Conservation (phyloP, 2,113 vertebrate genomes). For the Pseudorasbora parva region DNA sequence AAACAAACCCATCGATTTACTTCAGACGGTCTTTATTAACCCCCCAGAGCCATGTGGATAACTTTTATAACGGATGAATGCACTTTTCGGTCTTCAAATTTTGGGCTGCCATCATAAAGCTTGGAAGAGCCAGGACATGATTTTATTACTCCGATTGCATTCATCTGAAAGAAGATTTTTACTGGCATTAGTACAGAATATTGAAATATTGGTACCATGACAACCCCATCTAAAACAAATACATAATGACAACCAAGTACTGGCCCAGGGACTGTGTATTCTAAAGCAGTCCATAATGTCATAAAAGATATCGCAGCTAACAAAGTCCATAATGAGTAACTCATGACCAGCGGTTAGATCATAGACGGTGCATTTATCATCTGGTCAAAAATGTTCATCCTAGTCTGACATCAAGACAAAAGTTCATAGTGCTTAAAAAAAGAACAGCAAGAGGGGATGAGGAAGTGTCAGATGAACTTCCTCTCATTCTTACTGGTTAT, state of each 20-base stretch:
- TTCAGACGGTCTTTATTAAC: too few species aligned
- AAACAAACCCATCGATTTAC: too few species aligned
- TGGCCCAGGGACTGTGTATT: not conserved
- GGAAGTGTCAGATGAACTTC: conserved; percentile 52
- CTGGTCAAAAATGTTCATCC: not conserved
- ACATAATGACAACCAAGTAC: not conserved
- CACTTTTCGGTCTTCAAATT: too few species aligned
- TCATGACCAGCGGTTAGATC: not conserved
- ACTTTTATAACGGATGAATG: too few species aligned
- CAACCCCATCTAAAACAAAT: not conserved
- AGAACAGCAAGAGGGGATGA: conserved; percentile 42
- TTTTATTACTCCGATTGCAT: too few species aligned
- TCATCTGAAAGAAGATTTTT: too few species aligned
- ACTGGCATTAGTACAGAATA: too few species aligned
- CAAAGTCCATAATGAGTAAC: conserved; percentile 33
- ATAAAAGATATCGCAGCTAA: not conserved
- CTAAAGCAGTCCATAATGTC: not conserved
- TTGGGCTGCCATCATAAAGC: too few species aligned
- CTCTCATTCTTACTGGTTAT: conserved; percentile 47
- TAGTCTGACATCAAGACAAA: conserved; percentile 25
- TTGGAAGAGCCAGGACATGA: too few species aligned
- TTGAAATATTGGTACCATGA: too few species aligned
- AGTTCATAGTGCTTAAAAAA: conserved; percentile 20
- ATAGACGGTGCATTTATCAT: not conserved
- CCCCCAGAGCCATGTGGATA: too few species aligned